Evolutionary conservation across 2,113 vertebrate species (phyloP), one percentile per base, ranked within the genome.

Genomic region (Narcine bancroftii): DNA sequence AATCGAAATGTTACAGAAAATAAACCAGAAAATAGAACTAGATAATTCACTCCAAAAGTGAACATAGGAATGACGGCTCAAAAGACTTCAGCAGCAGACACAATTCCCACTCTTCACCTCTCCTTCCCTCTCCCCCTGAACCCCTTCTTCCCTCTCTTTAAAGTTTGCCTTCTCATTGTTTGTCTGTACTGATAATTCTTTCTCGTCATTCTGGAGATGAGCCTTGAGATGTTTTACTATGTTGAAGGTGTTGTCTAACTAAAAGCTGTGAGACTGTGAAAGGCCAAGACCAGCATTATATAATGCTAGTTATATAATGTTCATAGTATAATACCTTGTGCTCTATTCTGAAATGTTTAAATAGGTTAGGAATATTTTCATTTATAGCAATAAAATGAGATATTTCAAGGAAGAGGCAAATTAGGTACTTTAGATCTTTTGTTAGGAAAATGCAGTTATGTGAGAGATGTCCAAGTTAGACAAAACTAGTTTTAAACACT

Each of bases 371-470:
- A 94, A 94, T 94, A 94, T 93, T 94, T 94, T 94, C 95, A 95
- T 96, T 94, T 93, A 94, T 93, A 95, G 93, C 93, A 95, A 94
- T 92, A 93, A 94, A 94, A 93, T 93, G 93, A 94, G 94, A 94
- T 94, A 94, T 47, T 95, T 94, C 19, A 47, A 73, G 53, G 92
- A 92, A 89, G 93, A 94, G 93, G 94, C 94, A 94, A 95, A 72
- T 95, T 95, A 94, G 93, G 94, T 92, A 77, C 93, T 95, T 95
- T 96, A 95, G 94, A 95, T 94, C 94, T 95, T 95, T 95, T 95
- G 95, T 95, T 87, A 94, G 95, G 94, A 94, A 95, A 94, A 95
- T 94, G 94, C 93, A 94, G 92, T 93, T 94, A 95, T 94, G 33
- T 93, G 69, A 95, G 93, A 94, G 94, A 93, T 92, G 93, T 94